Conservation (phyloP, 2,888 invertebrate genomes). For the Sepioteuthis lessoniana region DNA sequence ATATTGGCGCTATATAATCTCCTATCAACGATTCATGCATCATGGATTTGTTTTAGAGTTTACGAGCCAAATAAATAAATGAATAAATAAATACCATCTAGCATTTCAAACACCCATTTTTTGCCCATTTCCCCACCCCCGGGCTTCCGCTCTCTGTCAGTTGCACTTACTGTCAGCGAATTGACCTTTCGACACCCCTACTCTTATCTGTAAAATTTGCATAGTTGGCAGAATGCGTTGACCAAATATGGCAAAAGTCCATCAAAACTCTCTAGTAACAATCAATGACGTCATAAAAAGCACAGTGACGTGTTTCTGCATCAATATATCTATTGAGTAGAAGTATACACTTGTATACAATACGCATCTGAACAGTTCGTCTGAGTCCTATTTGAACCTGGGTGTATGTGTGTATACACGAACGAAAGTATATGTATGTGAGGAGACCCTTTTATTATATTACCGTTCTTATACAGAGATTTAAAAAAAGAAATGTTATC, state of each 20-base stretch:
- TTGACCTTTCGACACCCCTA: background rate
- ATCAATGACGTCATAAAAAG: background rate
- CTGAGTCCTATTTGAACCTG: too few relatives aligned
- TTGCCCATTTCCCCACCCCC: background rate
- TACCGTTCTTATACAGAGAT: too few relatives aligned
- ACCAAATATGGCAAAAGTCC: constrained; percentile 20
- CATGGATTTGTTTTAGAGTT: background rate
- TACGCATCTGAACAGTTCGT: background rate
- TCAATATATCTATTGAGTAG: background rate
- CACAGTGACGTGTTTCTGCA: background rate
- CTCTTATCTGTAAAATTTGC: background rate
- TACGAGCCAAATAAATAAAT: background rate
- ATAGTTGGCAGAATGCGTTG: background rate
- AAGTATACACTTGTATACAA: background rate
- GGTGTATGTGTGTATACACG: background rate
- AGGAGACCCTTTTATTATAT: too few relatives aligned
- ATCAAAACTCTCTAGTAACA: background rate
- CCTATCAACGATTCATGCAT: background rate
- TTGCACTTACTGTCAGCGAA: background rate
- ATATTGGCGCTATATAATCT: background rate
- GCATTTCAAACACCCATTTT: background rate
- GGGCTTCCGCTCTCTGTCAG: background rate
- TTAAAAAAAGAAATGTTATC: too few relatives aligned
- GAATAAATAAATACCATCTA: background rate
- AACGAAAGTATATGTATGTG: background rate